Evolutionary conservation across 1,140 invertebrate species (phyloP), one percentile per base, ranked within the genome.

Genomic region (Phymastichus coffea): DNA sequence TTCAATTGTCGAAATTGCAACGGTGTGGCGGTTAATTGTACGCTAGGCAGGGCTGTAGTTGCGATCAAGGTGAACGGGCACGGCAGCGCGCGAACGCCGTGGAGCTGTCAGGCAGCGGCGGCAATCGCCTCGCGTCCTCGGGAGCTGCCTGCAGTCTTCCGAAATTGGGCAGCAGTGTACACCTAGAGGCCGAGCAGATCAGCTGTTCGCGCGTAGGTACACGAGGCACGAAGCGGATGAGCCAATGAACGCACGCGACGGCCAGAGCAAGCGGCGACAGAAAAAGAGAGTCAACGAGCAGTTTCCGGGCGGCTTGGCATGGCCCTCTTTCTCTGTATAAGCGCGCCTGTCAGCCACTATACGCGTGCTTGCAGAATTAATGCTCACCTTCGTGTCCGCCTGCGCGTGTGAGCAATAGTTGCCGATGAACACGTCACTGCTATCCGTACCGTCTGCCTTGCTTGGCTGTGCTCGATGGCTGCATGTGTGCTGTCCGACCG

Each of bases 151-250:
- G 28, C 28, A 33, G 12, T 12, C 28, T 7, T 33, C 6, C 28
- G 12, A 7, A 7, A 33, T 33, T 7, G n/a, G n/a, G n/a, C n/a
- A 33, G 28, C 28, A 33, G 28, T 33, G 28, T 12, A 33, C n/a
- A 33, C 28, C 6, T 33, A 12, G 6, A 12, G 12, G 19, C n/a
- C 10, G 33, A 41, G 25, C 12, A 7, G 6, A 33, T 33, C 12
- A 7, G 12, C 4, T 6, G 15, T n/a, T 6, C 15, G 37, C 37
- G 9, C 15, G 68, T 37, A 61, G 71, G 64, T 66, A 68, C 69
- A 62, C 68, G 38, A 61, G 71, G 64, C 66, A 68, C 69, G 63
- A 67, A 66, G 75, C 76, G 76, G 76, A 79, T 73, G 76, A 75
- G 69, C 63, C 77, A 78, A 78, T 78, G 71, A 77, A 70, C 68